Evolutionary conservation across 1,140 invertebrate species (phyloP).

Genomic region (Lepidurus arcticus): DNA sequence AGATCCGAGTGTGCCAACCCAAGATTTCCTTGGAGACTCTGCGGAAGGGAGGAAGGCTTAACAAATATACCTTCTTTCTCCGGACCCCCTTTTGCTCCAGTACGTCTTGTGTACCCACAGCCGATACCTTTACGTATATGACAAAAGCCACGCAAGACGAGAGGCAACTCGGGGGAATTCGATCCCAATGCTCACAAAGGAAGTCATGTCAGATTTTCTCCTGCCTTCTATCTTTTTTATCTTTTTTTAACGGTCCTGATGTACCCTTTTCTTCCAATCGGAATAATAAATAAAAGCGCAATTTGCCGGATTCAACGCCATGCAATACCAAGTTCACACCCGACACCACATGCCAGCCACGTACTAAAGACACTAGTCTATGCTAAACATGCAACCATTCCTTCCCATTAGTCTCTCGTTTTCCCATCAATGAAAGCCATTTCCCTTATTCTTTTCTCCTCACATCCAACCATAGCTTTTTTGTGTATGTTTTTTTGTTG

Average conservation of each 20-base stretch:
- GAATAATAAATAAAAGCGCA: not conserved
- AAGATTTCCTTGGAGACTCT: conserved; percentile 6
- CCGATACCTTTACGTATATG: not conserved
- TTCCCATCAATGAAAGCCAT: conserved; percentile 16
- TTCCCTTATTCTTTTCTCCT: not conserved
- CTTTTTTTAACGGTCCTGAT: not conserved
- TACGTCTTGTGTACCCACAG: not conserved
- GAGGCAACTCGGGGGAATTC: not conserved
- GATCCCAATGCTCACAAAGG: not conserved
- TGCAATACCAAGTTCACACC: not conserved
- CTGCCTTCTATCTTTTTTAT: not conserved
- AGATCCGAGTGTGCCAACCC: conserved; percentile 12
- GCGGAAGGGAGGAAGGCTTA: not conserved
- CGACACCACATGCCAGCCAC: not conserved
- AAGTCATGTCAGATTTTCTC: not conserved
- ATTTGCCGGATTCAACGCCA: not conserved
- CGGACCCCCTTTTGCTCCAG: not conserved
- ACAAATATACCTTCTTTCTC: not conserved
- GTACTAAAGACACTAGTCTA: not conserved
- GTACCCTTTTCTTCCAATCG: not conserved
- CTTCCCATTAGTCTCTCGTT: not conserved
- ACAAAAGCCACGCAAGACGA: not conserved
- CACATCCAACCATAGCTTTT: not conserved
- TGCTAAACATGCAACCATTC: conserved; percentile 18
- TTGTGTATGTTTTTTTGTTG: not conserved